Evolutionary conservation across 92 coral and sea anemone genomes (phyloP).

Genomic region (Porites evermanni): DNA sequence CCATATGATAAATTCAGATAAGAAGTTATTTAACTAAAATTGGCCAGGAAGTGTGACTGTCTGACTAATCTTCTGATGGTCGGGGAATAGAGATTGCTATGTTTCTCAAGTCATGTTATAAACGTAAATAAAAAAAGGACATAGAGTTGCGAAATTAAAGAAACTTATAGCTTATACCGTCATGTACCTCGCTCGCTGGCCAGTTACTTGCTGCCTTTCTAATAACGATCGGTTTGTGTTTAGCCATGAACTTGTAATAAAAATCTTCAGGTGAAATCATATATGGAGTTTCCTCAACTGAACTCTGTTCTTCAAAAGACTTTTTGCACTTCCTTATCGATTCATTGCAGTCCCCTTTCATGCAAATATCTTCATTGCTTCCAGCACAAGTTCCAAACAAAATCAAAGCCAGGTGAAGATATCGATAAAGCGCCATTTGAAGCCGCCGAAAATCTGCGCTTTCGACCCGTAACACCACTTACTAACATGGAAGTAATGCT

Average conservation of each 20-base stretch:
- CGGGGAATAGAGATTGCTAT: too few species aligned
- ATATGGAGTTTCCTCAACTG: conserved; percentile 28
- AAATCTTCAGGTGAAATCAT: conserved; percentile 70
- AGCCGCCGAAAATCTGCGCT: background rate
- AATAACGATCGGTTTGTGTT: conserved; percentile 56
- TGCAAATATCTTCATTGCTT: background rate
- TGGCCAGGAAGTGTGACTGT: too few species aligned
- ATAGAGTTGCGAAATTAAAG: too few species aligned
- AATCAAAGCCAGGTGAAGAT: background rate
- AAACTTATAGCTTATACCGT: too few species aligned
- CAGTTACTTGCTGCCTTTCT: conserved; percentile 37
- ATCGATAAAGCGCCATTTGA: background rate
- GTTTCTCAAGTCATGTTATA: too few species aligned
- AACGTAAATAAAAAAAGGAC: too few species aligned
- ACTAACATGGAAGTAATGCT: background rate
- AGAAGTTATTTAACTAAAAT: too few species aligned
- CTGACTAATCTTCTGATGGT: too few species aligned
- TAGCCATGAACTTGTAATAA: conserved; percentile 49
- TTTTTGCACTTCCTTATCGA: background rate
- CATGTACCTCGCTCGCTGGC: conserved; percentile 51
- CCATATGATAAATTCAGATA: too few species aligned
- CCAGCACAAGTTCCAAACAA: background rate
- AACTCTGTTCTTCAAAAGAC: background rate
- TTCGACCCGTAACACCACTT: too few species aligned
- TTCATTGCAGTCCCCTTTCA: background rate